Conservation (phyloP, 2,113 vertebrate species). For the Perca schrenkii region DNA sequence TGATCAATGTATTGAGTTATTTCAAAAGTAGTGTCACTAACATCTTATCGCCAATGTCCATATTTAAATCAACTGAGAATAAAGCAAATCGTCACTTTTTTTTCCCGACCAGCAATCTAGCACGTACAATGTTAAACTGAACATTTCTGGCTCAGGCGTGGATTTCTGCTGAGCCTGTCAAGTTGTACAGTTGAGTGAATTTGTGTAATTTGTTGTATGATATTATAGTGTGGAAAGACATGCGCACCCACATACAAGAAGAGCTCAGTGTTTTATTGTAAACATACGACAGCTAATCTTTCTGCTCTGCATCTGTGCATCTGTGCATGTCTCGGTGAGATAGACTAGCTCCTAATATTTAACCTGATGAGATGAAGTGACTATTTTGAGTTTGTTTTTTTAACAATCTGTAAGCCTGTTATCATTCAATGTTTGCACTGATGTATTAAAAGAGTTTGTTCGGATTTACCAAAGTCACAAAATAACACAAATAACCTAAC, state of each 20-base stretch:
- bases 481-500: too few species aligned
- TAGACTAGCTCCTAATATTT: neutral
- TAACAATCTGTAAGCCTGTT: too few species aligned
- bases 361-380: neutral
- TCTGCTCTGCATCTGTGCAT: neutral
- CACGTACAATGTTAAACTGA: too few species aligned
- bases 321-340: neutral
- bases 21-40: too few species aligned
- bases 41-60: too few species aligned
- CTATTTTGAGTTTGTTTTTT: neutral
- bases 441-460: too few species aligned
- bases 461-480: too few species aligned
- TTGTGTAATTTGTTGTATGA: neutral
- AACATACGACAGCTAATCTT: neutral
- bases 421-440: neutral
- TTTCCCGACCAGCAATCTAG: too few species aligned
- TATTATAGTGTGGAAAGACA: neutral
- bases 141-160: too few species aligned
- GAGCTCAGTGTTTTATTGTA: conserved; percentile 17
- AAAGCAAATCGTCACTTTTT: neutral
- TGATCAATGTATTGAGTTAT: too few species aligned
- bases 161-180: too few species aligned
- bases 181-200: too few species aligned
- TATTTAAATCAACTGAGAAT: neutral
- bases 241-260: neutral